Conservation (phyloP, 2,797 vertebrate genomes). For the Capromys pilorides region DNA sequence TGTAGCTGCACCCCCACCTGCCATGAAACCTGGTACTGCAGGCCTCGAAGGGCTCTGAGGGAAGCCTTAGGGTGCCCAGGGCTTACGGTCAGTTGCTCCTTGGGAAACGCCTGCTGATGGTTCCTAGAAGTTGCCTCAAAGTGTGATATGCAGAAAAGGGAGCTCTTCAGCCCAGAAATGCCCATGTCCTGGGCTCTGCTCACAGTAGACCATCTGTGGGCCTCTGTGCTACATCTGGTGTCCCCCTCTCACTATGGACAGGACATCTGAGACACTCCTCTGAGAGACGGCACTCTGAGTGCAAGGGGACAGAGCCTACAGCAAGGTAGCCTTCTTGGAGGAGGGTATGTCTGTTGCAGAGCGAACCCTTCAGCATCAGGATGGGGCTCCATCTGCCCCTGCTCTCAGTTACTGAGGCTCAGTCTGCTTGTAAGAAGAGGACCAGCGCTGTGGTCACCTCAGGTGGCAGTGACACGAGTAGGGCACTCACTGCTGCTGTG, state of each 20-base stretch:
- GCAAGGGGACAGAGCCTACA: background rate
- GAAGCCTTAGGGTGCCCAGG: accelerated
- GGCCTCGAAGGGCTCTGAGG: background rate
- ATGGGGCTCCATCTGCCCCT: background rate
- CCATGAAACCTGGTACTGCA: accelerated
- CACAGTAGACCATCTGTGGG: background rate
- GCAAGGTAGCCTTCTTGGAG: background rate
- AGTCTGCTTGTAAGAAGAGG: background rate
- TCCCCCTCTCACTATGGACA: accelerated
- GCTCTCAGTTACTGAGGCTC: background rate
- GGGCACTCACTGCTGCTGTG: background rate
- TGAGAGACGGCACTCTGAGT: background rate
- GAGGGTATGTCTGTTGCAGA: background rate
- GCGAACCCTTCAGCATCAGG: background rate
- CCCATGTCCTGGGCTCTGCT: background rate
- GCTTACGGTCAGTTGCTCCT: background rate
- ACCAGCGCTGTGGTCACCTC: too few species aligned
- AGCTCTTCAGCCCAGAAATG: background rate
- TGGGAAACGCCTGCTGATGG: background rate
- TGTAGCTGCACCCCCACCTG: background rate
- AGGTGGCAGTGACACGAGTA: background rate
- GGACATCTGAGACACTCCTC: background rate
- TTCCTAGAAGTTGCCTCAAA: background rate
- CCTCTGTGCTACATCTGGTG: background rate
- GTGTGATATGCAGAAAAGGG: background rate